phyloP scores from a whole-genome alignment of 2,797 vertebrate species.

The Natrix natrix region DNA sequence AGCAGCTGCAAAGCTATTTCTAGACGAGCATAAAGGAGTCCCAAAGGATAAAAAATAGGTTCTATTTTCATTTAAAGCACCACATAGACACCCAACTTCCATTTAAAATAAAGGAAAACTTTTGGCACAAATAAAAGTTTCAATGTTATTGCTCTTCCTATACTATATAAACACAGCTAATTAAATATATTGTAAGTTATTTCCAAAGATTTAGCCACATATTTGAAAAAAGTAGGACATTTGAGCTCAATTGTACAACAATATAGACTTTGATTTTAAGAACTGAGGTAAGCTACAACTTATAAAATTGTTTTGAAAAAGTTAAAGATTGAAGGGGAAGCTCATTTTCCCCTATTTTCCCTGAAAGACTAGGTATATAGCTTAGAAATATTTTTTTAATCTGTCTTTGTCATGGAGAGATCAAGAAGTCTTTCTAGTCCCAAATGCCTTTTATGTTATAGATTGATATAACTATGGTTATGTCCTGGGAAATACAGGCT shows the following conservation, averaged over 20 bases:
- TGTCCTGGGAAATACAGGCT: background rate
- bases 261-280: background rate
- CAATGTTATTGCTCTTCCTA: background rate
- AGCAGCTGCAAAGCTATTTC: background rate
- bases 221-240: background rate
- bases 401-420: background rate
- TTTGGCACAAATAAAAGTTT: background rate
- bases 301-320: background rate
- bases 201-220: background rate
- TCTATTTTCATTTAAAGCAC: background rate
- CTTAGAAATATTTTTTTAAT: background rate
- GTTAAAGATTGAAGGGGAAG: background rate
- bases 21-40: background rate
- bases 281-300: background rate
- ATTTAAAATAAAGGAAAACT: background rate
- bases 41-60: background rate
- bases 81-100: background rate
- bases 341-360: background rate
- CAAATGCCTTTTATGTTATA: background rate
- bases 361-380: background rate
- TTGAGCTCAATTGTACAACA: background rate
- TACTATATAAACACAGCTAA: background rate
- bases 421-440: background rate
- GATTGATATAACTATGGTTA: background rate
- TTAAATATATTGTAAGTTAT: background rate